Conservation (phyloP, 2,888 invertebrate genomes). For the Hydriomena furcata region DNA sequence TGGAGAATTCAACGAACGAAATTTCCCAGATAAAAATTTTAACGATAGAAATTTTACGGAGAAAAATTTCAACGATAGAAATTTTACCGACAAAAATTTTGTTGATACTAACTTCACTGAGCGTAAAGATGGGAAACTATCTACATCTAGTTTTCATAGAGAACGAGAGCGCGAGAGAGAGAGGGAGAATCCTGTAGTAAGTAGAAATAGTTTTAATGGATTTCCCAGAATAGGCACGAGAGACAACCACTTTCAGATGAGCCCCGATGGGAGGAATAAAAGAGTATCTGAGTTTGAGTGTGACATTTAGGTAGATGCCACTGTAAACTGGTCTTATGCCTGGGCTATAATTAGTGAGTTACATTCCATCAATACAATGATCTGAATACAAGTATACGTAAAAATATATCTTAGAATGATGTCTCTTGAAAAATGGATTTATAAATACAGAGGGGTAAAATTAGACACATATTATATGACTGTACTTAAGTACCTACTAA, state of each 20-base stretch:
- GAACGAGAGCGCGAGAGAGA: slow-evolving; percentile 65
- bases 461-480: no score
- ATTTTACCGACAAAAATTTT: slow-evolving; percentile 63
- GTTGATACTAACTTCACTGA: slow-evolving; percentile 63
- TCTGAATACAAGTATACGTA: no score
- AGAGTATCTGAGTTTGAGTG: slow-evolving; percentile 86
- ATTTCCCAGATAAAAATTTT: slow-evolving; percentile 66
- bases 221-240: slow-evolving; percentile 73
- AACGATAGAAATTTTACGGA: slow-evolving; percentile 62
- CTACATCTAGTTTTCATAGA: slow-evolving; percentile 77
- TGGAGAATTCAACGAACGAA: slow-evolving; percentile 71
- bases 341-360: background rate
- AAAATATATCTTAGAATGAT: no score
- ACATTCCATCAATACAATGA: no score
- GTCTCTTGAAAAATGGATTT: background rate
- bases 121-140: slow-evolving; percentile 71
- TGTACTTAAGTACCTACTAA: slow-evolving; percentile 26
- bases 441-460: background rate
- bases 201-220: slow-evolving; percentile 79
- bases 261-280: slow-evolving; percentile 77
- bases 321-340: background rate
- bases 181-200: slow-evolving; percentile 73
- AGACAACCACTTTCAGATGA: slow-evolving; percentile 71
- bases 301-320: slow-evolving; percentile 74
- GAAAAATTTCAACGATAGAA: slow-evolving; percentile 53